Evolutionary conservation across 64 coral and sea anemone genomes (phyloP).

Genomic region (Platygyra sinensis): DNA sequence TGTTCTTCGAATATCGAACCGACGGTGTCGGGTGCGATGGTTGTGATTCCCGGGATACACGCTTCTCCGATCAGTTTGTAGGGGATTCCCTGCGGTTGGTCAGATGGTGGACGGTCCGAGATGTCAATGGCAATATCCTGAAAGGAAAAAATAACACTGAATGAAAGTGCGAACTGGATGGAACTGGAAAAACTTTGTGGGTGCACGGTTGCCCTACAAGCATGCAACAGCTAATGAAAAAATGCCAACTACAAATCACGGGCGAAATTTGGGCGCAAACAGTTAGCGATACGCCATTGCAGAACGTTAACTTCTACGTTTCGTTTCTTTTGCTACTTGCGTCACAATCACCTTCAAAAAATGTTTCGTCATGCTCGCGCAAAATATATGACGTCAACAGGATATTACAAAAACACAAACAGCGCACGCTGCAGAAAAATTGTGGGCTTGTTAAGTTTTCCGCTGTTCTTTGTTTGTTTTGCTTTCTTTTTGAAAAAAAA

Average conservation of each 20-base stretch:
- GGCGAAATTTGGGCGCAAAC: neutral
- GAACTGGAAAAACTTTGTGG: neutral
- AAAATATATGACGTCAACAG: neutral
- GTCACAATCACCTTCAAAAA: neutral
- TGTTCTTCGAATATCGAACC: slow-evolving; percentile 99
- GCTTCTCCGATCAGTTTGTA: slow-evolving; percentile 97
- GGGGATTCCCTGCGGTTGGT: slow-evolving; percentile 97
- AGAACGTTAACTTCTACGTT: neutral
- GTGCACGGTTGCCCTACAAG: neutral
- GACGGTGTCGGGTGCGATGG: slow-evolving; percentile 66
- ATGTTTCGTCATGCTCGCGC: neutral
- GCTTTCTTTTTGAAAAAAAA: no score
- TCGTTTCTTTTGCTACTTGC: neutral
- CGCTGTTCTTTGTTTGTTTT: no score
- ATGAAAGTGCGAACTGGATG: neutral
- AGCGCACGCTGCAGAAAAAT: neutral
- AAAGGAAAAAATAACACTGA: neutral
- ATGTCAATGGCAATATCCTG: slow-evolving; percentile 95
- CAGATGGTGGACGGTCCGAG: slow-evolving; percentile 81
- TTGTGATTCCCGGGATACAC: slow-evolving; percentile 86
- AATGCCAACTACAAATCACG: no score
- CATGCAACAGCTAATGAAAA: neutral
- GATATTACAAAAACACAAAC: neutral
- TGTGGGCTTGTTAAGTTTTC: no score
- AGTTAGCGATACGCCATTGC: neutral